phyloP scores from a whole-genome alignment of 2,113 vertebrate genomes.

The Sprattus sprattus region DNA sequence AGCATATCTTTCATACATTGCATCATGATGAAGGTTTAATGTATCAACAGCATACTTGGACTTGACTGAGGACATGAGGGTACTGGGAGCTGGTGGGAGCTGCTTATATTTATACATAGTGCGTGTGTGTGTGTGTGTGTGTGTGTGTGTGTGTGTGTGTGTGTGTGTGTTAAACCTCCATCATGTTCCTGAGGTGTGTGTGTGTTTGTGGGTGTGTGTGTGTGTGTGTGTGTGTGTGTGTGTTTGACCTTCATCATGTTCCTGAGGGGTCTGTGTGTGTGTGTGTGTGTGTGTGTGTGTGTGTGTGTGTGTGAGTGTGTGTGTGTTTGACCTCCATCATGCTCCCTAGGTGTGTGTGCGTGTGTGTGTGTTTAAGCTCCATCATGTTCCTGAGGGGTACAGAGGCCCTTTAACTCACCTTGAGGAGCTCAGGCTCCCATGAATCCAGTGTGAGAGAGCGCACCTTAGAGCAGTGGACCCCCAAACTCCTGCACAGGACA shows the following conservation, averaged over 20 bases:
- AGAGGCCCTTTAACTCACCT: slow-evolving; percentile 71
- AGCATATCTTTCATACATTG: no score
- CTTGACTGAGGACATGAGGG: no score
- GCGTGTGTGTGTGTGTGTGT: background rate
- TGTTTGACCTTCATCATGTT: no score
- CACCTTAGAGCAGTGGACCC: slow-evolving; percentile 97
- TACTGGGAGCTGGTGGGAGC: no score
- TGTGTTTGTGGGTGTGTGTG: background rate
- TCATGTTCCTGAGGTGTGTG: background rate
- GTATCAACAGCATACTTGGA: background rate
- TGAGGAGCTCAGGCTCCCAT: slow-evolving; percentile 96
- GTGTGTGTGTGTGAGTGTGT: background rate
- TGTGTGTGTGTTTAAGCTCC: background rate
- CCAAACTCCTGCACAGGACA: slow-evolving; percentile 82
- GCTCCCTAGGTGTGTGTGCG: background rate
- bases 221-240: no score
- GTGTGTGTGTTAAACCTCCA: no score
- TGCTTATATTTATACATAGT: background rate
- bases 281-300: background rate
- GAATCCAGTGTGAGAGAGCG: slow-evolving; percentile 93
- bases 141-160: background rate
- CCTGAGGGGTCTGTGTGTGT: background rate
- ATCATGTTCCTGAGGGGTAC: no score
- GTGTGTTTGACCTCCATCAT: background rate
- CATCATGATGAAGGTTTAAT: no score